Base-by-base conservation (phyloP, 2,888 invertebrate species). In the Drosophila anomalata region DNA sequence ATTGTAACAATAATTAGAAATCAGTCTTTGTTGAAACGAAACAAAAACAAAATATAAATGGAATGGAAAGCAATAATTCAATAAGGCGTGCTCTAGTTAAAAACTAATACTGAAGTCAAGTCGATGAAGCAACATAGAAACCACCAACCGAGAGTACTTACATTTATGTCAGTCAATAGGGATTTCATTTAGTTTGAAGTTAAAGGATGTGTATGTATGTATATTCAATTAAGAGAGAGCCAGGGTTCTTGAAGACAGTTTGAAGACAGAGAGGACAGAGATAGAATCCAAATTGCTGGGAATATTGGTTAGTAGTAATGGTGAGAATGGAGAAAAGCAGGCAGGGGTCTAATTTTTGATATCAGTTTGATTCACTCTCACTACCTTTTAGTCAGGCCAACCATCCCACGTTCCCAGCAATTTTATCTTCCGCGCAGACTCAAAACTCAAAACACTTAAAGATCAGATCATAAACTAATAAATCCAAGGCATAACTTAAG, bases 1-100 rank as follows among this genome's bases (percentile, higher is more conserved):
- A 82, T 80, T 68, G 78, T 77, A 78, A 88, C 84, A 85, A 88
- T 88, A 86, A 86, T 86, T 85, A 85, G 87, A 66, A 72, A 66
- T 65, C 66, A 65, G 47, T 66, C 63, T 65, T 63, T 63, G 63
- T 63, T 53, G 65, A 63, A 67, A 75, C 54, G 51, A 24, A 31
- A 33, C 12, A 12, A 11, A 33, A 33, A 4, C n/a, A 36, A 36
- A 79, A 57, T 60, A 67, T 33, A 70, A 75, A 76, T 76, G 84
- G 86, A 85, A 88, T 86, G 83, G 76, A 83, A 85, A 85, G 84
- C 84, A 88, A 88, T 85, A 85, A 88, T 75, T 83, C 57, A 86
- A 69, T 86, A 82, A 79, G 78, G 53, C 51, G 83, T 73, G 81
- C 84, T 80, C 76, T 84, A 87, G 87, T 80, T 85, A 73, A 86